phyloP scores from a whole-genome alignment of 2,113 vertebrate species.

The Pseudopodoces humilis region DNA sequence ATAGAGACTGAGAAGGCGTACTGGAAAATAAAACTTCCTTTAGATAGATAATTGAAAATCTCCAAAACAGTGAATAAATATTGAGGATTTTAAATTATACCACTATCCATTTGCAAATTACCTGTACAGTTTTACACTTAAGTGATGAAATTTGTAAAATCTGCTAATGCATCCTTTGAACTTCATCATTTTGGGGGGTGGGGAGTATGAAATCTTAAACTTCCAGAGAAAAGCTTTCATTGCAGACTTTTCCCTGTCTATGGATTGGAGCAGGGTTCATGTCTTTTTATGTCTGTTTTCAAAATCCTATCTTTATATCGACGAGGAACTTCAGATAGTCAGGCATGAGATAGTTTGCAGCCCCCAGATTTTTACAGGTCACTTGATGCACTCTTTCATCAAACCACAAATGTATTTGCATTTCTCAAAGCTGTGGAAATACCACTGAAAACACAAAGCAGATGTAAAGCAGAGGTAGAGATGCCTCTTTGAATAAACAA shows the following conservation, averaged over 20 bases:
- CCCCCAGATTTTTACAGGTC: conserved; percentile 1
- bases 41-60: neutral
- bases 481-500: conserved; percentile 11
- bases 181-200: neutral
- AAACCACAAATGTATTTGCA: neutral
- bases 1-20: neutral
- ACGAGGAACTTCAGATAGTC: neutral
- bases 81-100: neutral
- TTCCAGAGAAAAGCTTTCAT: neutral
- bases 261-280: neutral
- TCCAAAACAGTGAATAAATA: neutral
- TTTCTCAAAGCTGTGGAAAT: conserved; percentile 24
- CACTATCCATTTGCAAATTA: neutral
- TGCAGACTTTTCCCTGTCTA: neutral
- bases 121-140: neutral
- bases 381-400: neutral
- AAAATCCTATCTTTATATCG: neutral
- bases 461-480: conserved; percentile 1
- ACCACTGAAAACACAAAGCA: conserved; percentile 8
- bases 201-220: neutral
- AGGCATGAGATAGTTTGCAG: neutral
- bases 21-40: conserved; percentile 1
- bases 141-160: neutral
- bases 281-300: neutral
- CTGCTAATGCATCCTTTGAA: neutral